A percentile compares a stretch with the other conserved stretches of the same genome.
Evolutionary conservation across 2,797 vertebrate genomes (phyloP).

Genomic region (Ibycter americanus): DNA sequence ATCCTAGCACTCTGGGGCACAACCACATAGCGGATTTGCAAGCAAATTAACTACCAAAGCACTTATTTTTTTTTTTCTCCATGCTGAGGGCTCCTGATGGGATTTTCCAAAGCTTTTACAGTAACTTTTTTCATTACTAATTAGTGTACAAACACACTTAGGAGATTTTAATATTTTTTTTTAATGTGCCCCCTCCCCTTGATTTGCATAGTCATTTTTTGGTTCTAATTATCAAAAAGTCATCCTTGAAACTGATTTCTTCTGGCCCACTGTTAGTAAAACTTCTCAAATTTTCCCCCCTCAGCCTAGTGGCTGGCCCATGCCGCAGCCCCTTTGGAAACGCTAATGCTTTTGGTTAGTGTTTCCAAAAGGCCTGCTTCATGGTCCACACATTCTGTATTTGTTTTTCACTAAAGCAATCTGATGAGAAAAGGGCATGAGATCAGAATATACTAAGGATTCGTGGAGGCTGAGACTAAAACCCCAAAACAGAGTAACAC

Average conservation of each 20-base stretch:
- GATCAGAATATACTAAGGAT: background rate
- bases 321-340: background rate
- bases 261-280: background rate
- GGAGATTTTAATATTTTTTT: background rate
- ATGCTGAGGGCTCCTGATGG: background rate
- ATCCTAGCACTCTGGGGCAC: background rate
- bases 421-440: background rate
- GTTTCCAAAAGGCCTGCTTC: background rate
- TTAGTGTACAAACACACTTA: background rate
- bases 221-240: background rate
- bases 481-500: background rate
- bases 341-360: fast-evolving
- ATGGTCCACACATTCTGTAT: background rate
- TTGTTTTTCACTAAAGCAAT: background rate
- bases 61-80: background rate
- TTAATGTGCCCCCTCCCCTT: background rate
- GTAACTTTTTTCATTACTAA: background rate
- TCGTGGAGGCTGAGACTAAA: background rate
- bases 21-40: background rate
- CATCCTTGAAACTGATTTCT: background rate
- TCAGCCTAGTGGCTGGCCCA: background rate
- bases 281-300: background rate
- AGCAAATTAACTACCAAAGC: background rate
- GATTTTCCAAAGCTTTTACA: background rate
- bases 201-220: background rate